Evolutionary conservation across 2,113 vertebrate species (phyloP).

Genomic region (Archocentrus centrarchus): DNA sequence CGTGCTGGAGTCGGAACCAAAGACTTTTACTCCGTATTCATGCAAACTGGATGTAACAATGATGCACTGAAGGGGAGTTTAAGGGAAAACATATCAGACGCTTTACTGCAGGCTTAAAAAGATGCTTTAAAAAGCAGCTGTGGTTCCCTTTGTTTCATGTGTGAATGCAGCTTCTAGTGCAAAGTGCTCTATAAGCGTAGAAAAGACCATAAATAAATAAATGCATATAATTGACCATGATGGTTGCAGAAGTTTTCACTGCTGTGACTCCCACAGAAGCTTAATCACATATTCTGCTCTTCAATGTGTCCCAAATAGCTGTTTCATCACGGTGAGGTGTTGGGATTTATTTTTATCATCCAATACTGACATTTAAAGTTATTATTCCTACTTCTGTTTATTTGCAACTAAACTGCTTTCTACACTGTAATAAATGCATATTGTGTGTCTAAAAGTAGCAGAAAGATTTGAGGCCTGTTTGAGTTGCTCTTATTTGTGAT

Average conservation of each 20-base stretch:
- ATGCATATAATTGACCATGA: neutral
- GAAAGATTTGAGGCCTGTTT: no score
- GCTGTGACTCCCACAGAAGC: neutral
- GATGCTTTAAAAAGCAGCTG: neutral
- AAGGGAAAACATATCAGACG: neutral
- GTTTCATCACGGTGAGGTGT: neutral
- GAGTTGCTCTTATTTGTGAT: no score
- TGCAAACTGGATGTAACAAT: no score
- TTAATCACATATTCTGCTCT: neutral
- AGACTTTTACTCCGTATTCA: neutral
- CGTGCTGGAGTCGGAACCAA: neutral
- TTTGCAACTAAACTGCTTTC: no score
- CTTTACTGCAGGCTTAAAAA: neutral
- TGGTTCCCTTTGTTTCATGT: neutral
- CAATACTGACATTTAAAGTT: no score
- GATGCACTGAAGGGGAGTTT: neutral
- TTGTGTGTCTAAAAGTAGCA: no score
- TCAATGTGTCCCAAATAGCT: neutral
- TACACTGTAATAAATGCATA: no score
- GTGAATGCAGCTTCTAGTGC: neutral
- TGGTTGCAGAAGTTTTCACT: neutral
- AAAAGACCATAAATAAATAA: neutral
- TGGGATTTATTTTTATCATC: no score
- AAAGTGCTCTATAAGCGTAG: neutral
- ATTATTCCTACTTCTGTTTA: no score